Percentiles rank a stretch among this genome's conserved stretches.
These are phyloP conservation scores for Dunckerocampus dactyliophorus DNA, from an alignment of 2,113 vertebrate genomes.

Conservation along the genomic window DNA sequence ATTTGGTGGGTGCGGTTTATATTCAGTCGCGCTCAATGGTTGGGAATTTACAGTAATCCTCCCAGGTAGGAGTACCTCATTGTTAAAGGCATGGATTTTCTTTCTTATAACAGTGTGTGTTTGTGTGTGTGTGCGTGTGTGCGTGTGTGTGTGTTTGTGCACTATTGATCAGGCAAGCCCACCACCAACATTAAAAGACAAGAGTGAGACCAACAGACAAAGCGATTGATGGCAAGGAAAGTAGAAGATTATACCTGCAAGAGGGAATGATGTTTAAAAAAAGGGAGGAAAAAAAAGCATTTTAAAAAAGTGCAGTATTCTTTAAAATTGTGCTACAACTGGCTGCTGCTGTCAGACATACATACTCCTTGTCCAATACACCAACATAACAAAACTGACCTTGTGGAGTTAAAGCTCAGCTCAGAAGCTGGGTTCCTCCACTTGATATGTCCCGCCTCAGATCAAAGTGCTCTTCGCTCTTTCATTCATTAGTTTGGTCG, in stretches of 20 bases:
- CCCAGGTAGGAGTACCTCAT: not conserved
- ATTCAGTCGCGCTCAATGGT: too few species aligned
- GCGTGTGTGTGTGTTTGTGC: conserved; percentile 46
- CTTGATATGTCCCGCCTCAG: conserved; percentile 46
- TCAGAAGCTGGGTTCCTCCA: conserved; percentile 34
- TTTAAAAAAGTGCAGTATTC: not conserved
- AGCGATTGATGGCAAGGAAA: conserved; percentile 53
- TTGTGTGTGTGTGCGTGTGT: conserved; percentile 18
- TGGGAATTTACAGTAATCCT: not conserved
- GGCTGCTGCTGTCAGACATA: conserved; percentile 5
- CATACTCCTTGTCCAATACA: not conserved
- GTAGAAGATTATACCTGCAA: conserved; percentile 11
- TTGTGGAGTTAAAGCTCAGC: conserved; percentile 38
- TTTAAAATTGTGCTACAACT: not conserved
- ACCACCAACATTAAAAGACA: conserved; percentile 54
- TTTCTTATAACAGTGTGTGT: not conserved
- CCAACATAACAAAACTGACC: conserved; percentile 50
- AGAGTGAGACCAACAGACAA: conserved; percentile 39
- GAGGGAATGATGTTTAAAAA: not conserved
- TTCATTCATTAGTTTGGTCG: conserved; percentile 38
- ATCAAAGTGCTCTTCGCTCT: conserved; percentile 42
- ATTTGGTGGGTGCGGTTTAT: too few species aligned
- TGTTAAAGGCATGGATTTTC: not conserved
- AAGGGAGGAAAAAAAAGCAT: not conserved
- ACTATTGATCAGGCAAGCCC: conserved; percentile 47